Base-by-base conservation (phyloP, 1,140 invertebrate genomes). In the Scaptomyza hsui region DNA sequence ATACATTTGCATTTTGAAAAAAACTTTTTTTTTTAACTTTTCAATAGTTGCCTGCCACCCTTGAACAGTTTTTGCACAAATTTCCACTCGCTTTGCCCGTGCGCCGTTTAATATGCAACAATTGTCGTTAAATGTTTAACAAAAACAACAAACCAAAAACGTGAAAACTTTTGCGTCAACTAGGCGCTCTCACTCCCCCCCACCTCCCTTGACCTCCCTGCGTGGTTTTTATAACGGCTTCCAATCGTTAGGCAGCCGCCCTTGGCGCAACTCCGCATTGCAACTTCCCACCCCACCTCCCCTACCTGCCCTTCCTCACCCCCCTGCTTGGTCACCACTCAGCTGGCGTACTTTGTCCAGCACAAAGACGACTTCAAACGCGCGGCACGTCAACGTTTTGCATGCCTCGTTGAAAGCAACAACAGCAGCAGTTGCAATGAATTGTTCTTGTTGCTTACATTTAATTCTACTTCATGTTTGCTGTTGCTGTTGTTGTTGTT, bases 341-440 rank as follows among this genome's bases (percentile, higher is more conserved):
- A 44, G 44, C 42, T 48, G 32, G 29, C 61, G 67, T 51, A 71
- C 48, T 73, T 63, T 65, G 69, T 41, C 59, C 45, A 61, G 64
- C 73, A 85, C 80, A 85, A 85, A 88, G 81, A 81, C 77, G 81
- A 86, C 81, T 86, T 86, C 81, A 86, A 86, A 86, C 69, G 75
- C 61, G 67, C 70, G 74, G 72, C 80, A 85, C 68, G 77, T 86
- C 81, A 86, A 80, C 81, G 82, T 86, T 86, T 85, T 86, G 82
- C 81, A 86, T 88, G 81, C 82, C 81, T 88, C 82, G 81, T 88
- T 86, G 81, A 75, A 81, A 29, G 26, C 26, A 29, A 7, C 26
- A 26, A 1, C 24, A 29, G 78, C 82, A 63, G 80, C 77, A 74
- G 53, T 60, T 48, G 72, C 72, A 75, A 65, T 80, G 45, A 55